These are phyloP conservation scores for Atrina japonica DNA, from an alignment of 2,888 invertebrate species.

Conservation along the genomic window DNA sequence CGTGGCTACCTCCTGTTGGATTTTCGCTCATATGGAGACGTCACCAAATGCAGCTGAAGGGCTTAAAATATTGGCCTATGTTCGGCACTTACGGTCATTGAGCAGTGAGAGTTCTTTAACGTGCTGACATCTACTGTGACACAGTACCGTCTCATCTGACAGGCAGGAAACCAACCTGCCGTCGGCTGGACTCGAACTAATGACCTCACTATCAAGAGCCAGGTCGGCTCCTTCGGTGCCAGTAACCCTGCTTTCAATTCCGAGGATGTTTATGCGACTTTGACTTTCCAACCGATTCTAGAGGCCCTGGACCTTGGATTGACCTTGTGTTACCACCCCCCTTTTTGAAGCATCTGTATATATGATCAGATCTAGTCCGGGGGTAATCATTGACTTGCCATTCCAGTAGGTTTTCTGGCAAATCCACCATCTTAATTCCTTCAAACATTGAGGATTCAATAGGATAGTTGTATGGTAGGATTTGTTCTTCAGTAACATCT, in stretches of 20 bases:
- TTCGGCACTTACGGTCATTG: too few species aligned
- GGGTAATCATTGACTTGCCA: conserved; percentile 26
- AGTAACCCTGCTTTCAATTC: conserved; percentile 27
- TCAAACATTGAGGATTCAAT: conserved; percentile 4
- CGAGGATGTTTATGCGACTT: conserved; percentile 16
- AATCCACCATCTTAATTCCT: conserved; percentile 31
- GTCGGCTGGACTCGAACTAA: too few species aligned
- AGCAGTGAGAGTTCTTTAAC: too few species aligned
- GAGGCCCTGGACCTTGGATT: too few species aligned
- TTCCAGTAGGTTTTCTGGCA: conserved; percentile 19
- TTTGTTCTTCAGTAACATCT: conserved; percentile 13
- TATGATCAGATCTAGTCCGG: conserved; percentile 26
- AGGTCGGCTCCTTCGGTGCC: conserved; percentile 17
- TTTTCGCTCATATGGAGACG: too few species aligned
- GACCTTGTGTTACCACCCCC: conserved; percentile 17
- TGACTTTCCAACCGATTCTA: background rate
- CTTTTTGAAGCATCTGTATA: conserved; percentile 38
- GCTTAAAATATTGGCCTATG: too few species aligned
- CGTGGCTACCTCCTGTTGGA: background rate
- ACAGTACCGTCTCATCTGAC: conserved; percentile 16
- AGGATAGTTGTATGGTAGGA: conserved; percentile 17
- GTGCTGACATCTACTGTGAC: too few species aligned
- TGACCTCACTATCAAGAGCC: too few species aligned
- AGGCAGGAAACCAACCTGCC: too few species aligned
- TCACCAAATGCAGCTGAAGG: too few species aligned